phyloP scores from a whole-genome alignment of 1,140 invertebrate genomes.

The Drosophila nannoptera region DNA sequence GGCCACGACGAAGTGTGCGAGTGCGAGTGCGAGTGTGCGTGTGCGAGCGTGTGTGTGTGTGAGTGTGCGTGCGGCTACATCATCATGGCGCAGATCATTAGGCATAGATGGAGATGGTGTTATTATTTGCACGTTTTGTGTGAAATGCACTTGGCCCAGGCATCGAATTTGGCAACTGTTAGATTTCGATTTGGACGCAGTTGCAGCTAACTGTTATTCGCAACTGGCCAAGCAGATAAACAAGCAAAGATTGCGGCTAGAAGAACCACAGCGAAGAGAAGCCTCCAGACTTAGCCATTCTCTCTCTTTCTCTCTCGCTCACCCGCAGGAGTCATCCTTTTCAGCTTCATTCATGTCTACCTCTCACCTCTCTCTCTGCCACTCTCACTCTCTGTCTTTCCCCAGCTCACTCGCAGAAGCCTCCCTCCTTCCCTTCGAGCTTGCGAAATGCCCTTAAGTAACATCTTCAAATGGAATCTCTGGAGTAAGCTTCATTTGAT shows the following conservation, averaged over 20 bases:
- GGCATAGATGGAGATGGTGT: constrained; percentile 64
- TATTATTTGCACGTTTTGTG: constrained; percentile 72
- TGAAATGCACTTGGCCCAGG: constrained; percentile 62
- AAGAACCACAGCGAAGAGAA: too few relatives aligned
- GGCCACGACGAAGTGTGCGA: constrained; percentile 21
- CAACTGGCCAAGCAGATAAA: background rate
- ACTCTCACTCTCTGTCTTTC: too few relatives aligned
- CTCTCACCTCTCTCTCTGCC: too few relatives aligned
- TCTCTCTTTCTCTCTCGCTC: too few relatives aligned
- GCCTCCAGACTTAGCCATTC: too few relatives aligned
- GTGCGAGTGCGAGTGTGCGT: constrained; percentile 21
- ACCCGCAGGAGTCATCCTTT: too few relatives aligned
- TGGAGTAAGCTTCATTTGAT: too few relatives aligned
- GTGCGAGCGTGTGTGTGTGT: constrained; percentile 17
- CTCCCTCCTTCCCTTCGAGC: too few relatives aligned
- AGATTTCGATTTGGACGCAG: constrained; percentile 1
- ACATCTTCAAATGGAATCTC: too few relatives aligned
- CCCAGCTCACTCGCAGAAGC: too few relatives aligned
- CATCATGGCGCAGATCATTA: constrained; percentile 62
- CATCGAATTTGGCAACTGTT: constrained; percentile 9
- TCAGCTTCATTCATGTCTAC: too few relatives aligned
- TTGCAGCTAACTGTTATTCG: background rate
- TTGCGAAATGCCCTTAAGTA: too few relatives aligned
- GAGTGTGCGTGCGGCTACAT: constrained; percentile 8
- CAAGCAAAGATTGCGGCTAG: background rate